phyloP scores from a whole-genome alignment of 1,140 invertebrate species.

The Maniola jurtina region DNA sequence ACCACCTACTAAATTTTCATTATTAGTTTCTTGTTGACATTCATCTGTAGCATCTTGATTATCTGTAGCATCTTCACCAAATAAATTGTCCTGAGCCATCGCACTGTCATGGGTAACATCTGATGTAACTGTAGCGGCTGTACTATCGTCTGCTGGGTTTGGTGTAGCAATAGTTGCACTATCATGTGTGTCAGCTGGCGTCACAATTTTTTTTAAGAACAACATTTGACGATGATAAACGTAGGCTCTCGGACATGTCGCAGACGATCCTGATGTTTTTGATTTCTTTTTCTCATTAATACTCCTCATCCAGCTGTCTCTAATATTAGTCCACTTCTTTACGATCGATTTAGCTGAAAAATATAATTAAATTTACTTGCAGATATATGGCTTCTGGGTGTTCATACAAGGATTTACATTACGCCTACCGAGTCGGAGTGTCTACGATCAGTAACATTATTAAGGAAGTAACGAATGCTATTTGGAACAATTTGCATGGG shows the following conservation, averaged over 20 bases:
- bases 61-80: too few species aligned
- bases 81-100: too few species aligned
- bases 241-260: neutral
- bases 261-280: neutral
- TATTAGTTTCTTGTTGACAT: too few species aligned
- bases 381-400: constrained; percentile 38
- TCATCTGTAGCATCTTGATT: too few species aligned
- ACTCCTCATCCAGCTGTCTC: neutral
- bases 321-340: neutral
- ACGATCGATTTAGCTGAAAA: neutral
- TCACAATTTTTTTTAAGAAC: neutral
- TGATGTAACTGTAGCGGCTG: neutral
- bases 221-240: neutral
- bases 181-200: neutral
- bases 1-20: neutral
- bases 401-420: constrained; percentile 40
- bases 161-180: neutral
- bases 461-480: constrained; percentile 31
- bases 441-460: constrained; percentile 36
- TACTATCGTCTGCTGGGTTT: neutral
- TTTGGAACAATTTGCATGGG: constrained; percentile 32
- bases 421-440: constrained; percentile 37
- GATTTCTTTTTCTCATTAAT: neutral
- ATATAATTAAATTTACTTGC: constrained; percentile 16
- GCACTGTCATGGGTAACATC: neutral